A percentile compares a stretch with the other conserved stretches of the same genome.
Evolutionary conservation across 2,888 invertebrate genomes (phyloP).

Genomic region (Polydrusus cervinus): DNA sequence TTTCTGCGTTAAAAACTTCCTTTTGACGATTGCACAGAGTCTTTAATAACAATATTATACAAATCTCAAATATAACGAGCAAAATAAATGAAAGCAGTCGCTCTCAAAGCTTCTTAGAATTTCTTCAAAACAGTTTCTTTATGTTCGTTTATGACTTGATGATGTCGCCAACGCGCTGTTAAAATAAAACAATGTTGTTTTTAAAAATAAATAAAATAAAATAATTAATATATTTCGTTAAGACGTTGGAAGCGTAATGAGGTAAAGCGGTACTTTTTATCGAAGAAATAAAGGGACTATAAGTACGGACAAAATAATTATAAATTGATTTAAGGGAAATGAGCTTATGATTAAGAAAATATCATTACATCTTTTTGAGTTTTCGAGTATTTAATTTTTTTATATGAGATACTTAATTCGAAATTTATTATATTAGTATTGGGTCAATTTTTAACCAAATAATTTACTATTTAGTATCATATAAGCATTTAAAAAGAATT

Average conservation of each 20-base stretch:
- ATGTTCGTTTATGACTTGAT: constrained; percentile 1
- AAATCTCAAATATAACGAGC: constrained; percentile 3
- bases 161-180: background rate
- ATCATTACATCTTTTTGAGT: no score
- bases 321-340: no score
- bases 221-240: background rate
- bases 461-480: no score
- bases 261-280: background rate
- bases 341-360: no score
- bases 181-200: constrained; percentile 4
- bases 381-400: no score
- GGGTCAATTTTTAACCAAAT: no score
- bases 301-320: background rate
- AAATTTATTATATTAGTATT: no score
- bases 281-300: background rate
- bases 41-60: background rate
- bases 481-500: no score
- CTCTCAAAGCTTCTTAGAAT: constrained; percentile 1
- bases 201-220: background rate
- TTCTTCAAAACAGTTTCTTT: constrained; percentile 15
- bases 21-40: no score
- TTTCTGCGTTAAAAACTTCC: no score
- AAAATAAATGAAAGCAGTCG: background rate
- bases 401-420: no score
- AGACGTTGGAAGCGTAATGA: background rate